Evolutionary conservation across 2,113 vertebrate species (phyloP).

Genomic region (Vombatus ursinus): DNA sequence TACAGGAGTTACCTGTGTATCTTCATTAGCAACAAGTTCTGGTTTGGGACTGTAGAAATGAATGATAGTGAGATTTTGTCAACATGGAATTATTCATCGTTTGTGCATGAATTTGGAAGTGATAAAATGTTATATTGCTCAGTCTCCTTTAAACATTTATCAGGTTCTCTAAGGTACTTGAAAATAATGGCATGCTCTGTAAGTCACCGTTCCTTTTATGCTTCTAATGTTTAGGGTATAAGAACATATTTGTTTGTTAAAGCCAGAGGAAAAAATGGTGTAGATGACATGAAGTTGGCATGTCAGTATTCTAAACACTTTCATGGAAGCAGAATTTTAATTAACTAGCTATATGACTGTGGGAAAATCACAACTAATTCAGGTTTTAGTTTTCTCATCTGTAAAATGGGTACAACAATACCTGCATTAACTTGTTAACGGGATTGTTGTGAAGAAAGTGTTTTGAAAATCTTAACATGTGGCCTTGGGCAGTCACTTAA

Average conservation of each 20-base stretch:
- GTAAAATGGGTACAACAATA: not conserved
- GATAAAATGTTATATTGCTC: constrained; percentile 30
- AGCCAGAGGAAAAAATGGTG: constrained; percentile 48
- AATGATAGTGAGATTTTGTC: not conserved
- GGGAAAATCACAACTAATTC: not conserved
- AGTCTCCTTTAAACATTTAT: constrained; percentile 52
- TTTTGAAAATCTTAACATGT: not conserved
- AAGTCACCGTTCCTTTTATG: constrained; percentile 21
- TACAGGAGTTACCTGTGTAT: constrained; percentile 24
- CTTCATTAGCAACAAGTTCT: constrained; percentile 19
- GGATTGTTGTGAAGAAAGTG: not conserved
- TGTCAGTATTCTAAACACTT: constrained; percentile 27
- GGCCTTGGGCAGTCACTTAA: not conserved
- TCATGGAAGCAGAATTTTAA: not conserved
- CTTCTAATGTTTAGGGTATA: constrained; percentile 32
- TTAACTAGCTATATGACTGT: not conserved
- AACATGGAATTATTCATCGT: constrained; percentile 22
- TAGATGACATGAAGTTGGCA: constrained; percentile 32
- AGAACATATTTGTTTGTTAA: constrained; percentile 30
- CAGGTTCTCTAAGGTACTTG: constrained; percentile 33
- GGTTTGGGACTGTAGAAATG: constrained; percentile 27
- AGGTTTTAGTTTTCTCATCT: not conserved
- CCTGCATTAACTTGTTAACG: not conserved
- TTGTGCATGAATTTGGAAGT: constrained; percentile 33
- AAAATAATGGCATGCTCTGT: constrained; percentile 10